Conservation (phyloP, 2,888 invertebrate genomes). For the Phyllotreta striolata region DNA sequence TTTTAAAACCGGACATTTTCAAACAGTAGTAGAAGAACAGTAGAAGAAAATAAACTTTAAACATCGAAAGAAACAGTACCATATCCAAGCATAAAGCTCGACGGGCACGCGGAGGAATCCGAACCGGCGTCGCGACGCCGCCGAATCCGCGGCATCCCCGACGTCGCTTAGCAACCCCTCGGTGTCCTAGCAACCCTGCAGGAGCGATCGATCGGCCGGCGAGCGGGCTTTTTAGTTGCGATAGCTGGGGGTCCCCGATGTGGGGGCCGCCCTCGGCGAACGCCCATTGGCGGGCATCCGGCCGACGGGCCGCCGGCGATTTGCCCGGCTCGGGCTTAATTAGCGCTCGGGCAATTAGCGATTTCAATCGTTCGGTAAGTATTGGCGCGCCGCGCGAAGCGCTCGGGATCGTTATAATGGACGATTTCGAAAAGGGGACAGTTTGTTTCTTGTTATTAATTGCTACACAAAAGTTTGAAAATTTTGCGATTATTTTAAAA, state of each 20-base stretch:
- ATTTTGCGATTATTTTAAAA: no score
- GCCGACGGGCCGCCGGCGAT: background rate
- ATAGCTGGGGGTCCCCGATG: constrained; percentile 11
- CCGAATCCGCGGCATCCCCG: background rate
- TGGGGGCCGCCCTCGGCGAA: constrained; percentile 11
- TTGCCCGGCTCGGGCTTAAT: constrained; percentile 10
- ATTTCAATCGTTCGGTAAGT: constrained; percentile 9
- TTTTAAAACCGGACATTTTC: no score
- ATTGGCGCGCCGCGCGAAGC: background rate
- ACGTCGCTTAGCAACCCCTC: constrained; percentile 11
- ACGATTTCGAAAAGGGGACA: background rate
- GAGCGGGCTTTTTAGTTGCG: background rate
- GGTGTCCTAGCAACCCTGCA: constrained; percentile 13
- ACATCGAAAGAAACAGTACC: no score
- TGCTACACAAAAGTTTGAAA: no score
- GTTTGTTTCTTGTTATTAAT: no score
- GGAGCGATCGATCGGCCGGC: constrained; percentile 7
- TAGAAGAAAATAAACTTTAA: no score
- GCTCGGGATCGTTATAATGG: background rate
- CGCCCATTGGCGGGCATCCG: constrained; percentile 6
- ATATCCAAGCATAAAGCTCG: no score
- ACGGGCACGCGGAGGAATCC: no score
- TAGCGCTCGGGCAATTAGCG: constrained; percentile 11
- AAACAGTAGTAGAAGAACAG: no score
- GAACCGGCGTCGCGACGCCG: no score